Base-by-base conservation (phyloP, 1,140 invertebrate genomes). In the Plectus sambesii region DNA sequence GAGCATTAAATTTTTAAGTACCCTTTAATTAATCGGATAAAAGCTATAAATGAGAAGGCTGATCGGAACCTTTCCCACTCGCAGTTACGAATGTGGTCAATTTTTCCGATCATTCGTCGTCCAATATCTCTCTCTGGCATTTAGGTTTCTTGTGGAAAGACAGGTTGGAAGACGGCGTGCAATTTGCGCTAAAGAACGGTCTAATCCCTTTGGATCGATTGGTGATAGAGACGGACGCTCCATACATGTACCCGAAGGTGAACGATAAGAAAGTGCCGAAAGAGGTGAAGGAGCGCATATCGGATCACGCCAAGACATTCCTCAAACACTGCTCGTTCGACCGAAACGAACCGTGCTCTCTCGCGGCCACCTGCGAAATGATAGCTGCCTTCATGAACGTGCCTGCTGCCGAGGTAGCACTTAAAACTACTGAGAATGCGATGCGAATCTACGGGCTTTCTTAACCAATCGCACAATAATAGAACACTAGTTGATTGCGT, bases 201-300 rank as follows among this genome's bases (percentile, higher is more conserved):
- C 73, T 80, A 20, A 74, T 88, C 59, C 84, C 87, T 1, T 65
- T 92, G 53, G 85, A 93, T 58, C 78, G 79, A 68, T 72, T 92
- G 41, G 66, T 93, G 25, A 79, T 93, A 1, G 87, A 92, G 73
- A 89, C 85, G 2, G 88, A 93, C 74, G 82, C 87, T 6, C 88
- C 88, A 0, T 94, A 87, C 63, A 88, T 92, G 85, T 93, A 87
- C 71, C 87, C 87, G 0, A 94, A 93, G 68, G 86, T 85, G 37
- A 76, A 87, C 68, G 87, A 87, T 42, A 87, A 85, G 17, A 92
- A 92, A 70, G 70, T 94, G 58, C 84, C 86, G 24, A 68, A 78
- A 46, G 79, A 84, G 66, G 81, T 93, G 3, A 90, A 88, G 73
- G 81, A 84, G 59, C 79, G 79, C 35, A 73, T 93, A 38, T 87